phyloP scores from a whole-genome alignment of 2,113 vertebrate genomes.

The Scalopus aquaticus region DNA sequence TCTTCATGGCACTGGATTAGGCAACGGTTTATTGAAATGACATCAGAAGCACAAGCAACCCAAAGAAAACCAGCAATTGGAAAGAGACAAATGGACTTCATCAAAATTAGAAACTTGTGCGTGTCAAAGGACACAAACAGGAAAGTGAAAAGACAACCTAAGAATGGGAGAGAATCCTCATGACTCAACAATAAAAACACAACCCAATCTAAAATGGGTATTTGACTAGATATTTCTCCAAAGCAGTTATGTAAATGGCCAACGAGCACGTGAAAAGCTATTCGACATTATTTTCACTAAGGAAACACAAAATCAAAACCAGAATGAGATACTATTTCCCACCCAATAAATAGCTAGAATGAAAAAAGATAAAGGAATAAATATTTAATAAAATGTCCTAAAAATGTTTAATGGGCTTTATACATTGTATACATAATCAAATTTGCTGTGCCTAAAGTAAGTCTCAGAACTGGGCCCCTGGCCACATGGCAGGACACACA shows the following conservation, averaged over 20 bases:
- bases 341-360: neutral
- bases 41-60: neutral
- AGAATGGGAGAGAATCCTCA: neutral
- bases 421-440: neutral
- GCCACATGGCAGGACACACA: neutral
- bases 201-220: neutral
- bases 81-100: neutral
- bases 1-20: neutral
- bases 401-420: neutral
- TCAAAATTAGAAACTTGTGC: neutral
- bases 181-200: neutral
- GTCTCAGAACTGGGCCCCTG: neutral
- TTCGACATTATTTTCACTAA: neutral
- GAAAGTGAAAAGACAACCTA: conserved; percentile 6
- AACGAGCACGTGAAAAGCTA: neutral
- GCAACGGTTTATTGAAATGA: neutral
- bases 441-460: neutral
- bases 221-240: neutral
- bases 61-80: conserved; percentile 9
- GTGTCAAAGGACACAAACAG: neutral
- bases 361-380: neutral
- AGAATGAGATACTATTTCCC: neutral
- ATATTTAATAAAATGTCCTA: neutral
- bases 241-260: neutral
- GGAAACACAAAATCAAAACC: neutral